These are phyloP conservation scores for Oxyruncus cristatus DNA, from an alignment of 2,113 vertebrate species.

Conservation along the genomic window DNA sequence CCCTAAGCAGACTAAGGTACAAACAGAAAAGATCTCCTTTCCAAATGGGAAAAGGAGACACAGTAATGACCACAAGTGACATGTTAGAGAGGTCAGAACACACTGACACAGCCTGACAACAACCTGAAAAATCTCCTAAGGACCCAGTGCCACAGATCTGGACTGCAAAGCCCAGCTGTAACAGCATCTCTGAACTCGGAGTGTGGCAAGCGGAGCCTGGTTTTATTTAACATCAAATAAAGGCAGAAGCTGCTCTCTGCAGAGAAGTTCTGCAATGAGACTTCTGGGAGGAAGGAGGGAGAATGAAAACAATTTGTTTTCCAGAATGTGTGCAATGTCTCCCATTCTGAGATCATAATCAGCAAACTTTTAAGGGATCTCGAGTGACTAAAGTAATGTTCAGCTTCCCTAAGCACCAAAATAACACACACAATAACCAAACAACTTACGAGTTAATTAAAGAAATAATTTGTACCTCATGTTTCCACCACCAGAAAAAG, in stretches of 20 bases:
- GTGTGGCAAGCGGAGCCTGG: background rate
- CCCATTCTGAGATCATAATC: background rate
- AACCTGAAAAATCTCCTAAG: background rate
- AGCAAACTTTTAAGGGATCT: background rate
- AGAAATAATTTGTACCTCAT: background rate
- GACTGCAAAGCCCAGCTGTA: background rate
- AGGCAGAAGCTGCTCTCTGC: background rate
- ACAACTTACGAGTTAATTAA: background rate
- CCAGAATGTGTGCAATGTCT: background rate
- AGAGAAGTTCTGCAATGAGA: background rate
- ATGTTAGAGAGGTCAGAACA: background rate
- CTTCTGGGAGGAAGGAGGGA: background rate
- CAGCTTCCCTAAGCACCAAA: background rate
- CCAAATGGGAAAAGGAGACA: background rate
- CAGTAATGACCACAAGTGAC: background rate
- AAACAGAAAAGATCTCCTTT: background rate
- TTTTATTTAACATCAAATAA: background rate
- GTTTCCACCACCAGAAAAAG: background rate
- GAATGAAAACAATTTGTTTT: constrained; percentile 19
- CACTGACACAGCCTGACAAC: background rate
- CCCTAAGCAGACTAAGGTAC: background rate
- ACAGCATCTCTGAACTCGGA: background rate
- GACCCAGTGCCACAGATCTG: background rate
- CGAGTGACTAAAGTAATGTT: background rate
- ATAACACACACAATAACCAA: background rate